Conservation (phyloP, 2,888 invertebrate species). For the Nephrocerus scutellatus region DNA sequence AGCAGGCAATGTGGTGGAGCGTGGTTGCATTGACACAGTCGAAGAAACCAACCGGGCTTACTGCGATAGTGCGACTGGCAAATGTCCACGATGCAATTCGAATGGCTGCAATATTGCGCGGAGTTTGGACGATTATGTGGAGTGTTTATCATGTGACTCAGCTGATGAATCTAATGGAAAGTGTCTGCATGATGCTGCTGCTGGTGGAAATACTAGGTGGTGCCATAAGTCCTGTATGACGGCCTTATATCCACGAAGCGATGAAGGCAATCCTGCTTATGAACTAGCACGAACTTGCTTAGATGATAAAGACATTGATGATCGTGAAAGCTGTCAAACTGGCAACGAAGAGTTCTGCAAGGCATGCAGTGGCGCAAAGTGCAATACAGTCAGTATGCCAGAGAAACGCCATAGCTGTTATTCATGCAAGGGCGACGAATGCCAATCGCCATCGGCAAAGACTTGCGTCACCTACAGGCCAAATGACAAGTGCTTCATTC, state of each 20-base stretch:
- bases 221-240: conserved; percentile 37
- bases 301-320: conserved; percentile 36
- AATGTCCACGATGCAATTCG: conserved; percentile 39
- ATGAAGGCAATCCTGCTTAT: conserved; percentile 31
- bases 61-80: conserved; percentile 28
- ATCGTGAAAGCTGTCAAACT: conserved; percentile 29
- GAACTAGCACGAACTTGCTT: conserved; percentile 34
- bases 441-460: conserved; percentile 24
- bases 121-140: conserved; percentile 28
- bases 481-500: conserved; percentile 34
- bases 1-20: conserved; percentile 27
- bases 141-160: conserved; percentile 36
- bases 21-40: conserved; percentile 33
- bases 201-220: conserved; percentile 25
- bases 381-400: conserved; percentile 30
- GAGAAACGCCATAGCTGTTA: conserved; percentile 29
- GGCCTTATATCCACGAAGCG: conserved; percentile 32
- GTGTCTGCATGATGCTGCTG: conserved; percentile 24
- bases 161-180: conserved; percentile 19
- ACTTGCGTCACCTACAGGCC: conserved; percentile 31
- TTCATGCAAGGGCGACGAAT: conserved; percentile 30
- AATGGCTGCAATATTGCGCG: conserved; percentile 38
- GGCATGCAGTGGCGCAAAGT: conserved; percentile 27
- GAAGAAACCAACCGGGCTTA: conserved; percentile 19
- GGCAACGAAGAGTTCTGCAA: conserved; percentile 28